Conservation (phyloP, 2,113 vertebrate species). For the Aegithalos caudatus region DNA sequence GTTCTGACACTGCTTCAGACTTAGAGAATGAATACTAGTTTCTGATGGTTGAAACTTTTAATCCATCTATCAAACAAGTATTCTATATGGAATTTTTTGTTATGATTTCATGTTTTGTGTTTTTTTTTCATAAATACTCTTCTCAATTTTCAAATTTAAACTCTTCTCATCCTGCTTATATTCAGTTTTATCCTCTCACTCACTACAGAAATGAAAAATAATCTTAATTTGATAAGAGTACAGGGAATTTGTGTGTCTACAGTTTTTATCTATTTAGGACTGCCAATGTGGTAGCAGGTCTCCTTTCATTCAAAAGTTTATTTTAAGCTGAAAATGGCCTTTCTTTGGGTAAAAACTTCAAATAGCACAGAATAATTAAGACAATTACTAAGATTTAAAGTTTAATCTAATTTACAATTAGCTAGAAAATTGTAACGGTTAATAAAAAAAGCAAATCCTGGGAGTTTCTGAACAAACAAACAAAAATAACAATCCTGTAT, state of each 20-base stretch:
- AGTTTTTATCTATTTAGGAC: neutral
- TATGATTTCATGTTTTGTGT: neutral
- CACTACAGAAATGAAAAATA: neutral
- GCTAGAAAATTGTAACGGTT: neutral
- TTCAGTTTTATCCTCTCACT: neutral
- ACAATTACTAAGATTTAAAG: neutral
- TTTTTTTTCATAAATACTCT: neutral
- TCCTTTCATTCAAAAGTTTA: neutral
- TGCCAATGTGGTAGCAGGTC: neutral
- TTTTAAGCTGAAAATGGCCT: neutral
- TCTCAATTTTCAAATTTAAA: neutral
- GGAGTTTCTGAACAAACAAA: neutral
- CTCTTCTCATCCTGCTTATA: neutral
- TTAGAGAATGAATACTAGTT: neutral
- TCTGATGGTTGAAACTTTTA: neutral
- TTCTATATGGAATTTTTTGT: neutral
- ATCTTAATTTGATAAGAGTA: neutral
- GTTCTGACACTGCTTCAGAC: neutral
- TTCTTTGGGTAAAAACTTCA: neutral
- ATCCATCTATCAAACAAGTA: neutral
- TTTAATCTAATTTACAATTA: neutral
- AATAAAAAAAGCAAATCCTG: neutral
- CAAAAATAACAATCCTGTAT: neutral
- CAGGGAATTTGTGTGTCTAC: neutral
- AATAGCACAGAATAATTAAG: neutral